Conservation (phyloP, 1,140 invertebrate species). For the Trypoxylus dichotomus region DNA sequence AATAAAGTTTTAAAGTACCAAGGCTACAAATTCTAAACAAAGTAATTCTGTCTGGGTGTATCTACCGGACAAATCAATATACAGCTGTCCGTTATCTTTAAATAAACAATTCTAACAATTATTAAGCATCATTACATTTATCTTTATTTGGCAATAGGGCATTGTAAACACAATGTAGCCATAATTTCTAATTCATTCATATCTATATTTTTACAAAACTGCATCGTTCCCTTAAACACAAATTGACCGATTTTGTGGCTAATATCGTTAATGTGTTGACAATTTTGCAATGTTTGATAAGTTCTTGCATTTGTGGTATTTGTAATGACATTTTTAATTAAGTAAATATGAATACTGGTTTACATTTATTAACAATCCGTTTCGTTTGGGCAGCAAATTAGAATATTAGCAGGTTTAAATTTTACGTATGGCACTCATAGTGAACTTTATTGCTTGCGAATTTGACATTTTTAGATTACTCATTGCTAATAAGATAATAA, state of each 20-base stretch:
- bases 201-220: too few species aligned
- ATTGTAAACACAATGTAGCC: too few species aligned
- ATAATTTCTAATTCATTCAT: too few species aligned
- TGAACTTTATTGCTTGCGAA: not conserved
- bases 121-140: too few species aligned
- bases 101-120: too few species aligned
- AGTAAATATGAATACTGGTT: not conserved
- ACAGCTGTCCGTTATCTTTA: too few species aligned
- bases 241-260: not conserved
- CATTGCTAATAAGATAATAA: not conserved
- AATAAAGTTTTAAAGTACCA: too few species aligned
- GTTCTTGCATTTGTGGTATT: not conserved
- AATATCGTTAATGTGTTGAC: constrained; percentile 17
- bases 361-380: not conserved
- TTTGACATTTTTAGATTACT: not conserved
- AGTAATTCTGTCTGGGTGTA: too few species aligned
- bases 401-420: not conserved
- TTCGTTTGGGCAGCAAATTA: not conserved
- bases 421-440: not conserved
- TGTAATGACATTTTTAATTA: constrained; percentile 13
- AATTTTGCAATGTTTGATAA: constrained; percentile 16
- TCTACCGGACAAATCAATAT: too few species aligned
- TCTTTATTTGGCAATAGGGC: too few species aligned
- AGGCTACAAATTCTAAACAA: too few species aligned
- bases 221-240: not conserved